phyloP scores from a whole-genome alignment of 2,888 invertebrate species.

The Pheosia tremula region DNA sequence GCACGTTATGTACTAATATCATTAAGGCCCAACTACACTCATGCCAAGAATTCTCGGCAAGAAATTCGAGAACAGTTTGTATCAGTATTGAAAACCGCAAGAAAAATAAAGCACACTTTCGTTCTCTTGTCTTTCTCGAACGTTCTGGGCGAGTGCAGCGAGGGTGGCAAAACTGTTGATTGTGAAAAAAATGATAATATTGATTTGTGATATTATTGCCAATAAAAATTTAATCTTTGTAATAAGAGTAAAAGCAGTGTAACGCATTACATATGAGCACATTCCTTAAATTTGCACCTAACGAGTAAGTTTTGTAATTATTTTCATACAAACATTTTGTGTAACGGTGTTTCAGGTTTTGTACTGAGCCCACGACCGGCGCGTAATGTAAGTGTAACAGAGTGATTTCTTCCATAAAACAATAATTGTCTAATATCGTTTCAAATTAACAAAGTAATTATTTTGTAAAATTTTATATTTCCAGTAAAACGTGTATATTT shows the following conservation, averaged over 20 bases:
- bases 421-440: slow-evolving; percentile 61
- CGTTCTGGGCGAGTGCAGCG: slow-evolving; percentile 18
- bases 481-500: slow-evolving; percentile 48
- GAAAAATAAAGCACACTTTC: no score
- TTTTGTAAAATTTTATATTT: slow-evolving; percentile 65
- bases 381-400: slow-evolving; percentile 36
- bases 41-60: slow-evolving; percentile 7
- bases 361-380: slow-evolving; percentile 46
- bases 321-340: slow-evolving; percentile 74
- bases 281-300: slow-evolving; percentile 69
- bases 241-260: slow-evolving; percentile 42
- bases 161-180: slow-evolving; percentile 27
- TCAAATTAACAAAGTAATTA: slow-evolving; percentile 70
- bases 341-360: slow-evolving; percentile 59
- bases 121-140: no score
- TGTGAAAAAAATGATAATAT: slow-evolving; percentile 57
- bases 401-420: slow-evolving; percentile 67
- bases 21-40: neutral
- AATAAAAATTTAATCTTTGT: slow-evolving; percentile 62
- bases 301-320: slow-evolving; percentile 68
- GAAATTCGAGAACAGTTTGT: neutral
- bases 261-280: slow-evolving; percentile 49
- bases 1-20: slow-evolving; percentile 8
- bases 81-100: no score
- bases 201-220: slow-evolving; percentile 78